Evolutionary conservation across 2,113 vertebrate species (phyloP).

Genomic region (Trogon surrucura): DNA sequence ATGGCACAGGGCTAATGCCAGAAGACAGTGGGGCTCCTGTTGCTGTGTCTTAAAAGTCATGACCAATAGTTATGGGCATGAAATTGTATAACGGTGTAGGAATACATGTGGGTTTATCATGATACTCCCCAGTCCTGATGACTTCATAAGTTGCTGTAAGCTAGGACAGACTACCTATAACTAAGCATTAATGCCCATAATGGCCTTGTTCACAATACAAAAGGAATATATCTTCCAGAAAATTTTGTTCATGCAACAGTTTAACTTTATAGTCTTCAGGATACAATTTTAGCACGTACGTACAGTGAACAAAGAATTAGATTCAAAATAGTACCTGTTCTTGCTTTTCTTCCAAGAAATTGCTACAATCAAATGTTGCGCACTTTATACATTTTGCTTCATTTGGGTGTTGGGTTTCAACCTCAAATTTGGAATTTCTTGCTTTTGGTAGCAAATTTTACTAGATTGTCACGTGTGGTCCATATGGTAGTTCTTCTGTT

Average conservation of each 20-base stretch:
- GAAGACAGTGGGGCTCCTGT: not conserved
- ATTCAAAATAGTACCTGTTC: not conserved
- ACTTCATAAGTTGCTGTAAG: not conserved
- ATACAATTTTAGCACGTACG: not conserved
- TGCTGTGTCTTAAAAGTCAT: not conserved
- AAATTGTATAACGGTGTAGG: not conserved
- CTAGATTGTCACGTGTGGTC: not conserved
- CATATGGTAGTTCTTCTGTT: not conserved
- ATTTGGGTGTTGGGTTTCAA: not conserved
- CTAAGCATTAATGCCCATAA: not conserved
- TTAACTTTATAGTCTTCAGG: not conserved
- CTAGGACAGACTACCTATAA: not conserved
- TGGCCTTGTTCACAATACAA: not conserved
- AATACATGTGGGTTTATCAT: not conserved
- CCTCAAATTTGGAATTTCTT: not conserved
- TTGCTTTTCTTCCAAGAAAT: not conserved
- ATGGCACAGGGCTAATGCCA: not conserved
- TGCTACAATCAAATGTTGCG: not conserved
- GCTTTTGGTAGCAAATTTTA: not conserved
- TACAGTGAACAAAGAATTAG: not conserved
- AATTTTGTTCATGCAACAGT: not conserved
- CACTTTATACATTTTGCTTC: not conserved
- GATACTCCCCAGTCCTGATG: not conserved
- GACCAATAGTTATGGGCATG: accelerated
- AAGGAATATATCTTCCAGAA: not conserved